phyloP scores from a whole-genome alignment of 2,113 vertebrate genomes.

The Aptenodytes patagonicus region DNA sequence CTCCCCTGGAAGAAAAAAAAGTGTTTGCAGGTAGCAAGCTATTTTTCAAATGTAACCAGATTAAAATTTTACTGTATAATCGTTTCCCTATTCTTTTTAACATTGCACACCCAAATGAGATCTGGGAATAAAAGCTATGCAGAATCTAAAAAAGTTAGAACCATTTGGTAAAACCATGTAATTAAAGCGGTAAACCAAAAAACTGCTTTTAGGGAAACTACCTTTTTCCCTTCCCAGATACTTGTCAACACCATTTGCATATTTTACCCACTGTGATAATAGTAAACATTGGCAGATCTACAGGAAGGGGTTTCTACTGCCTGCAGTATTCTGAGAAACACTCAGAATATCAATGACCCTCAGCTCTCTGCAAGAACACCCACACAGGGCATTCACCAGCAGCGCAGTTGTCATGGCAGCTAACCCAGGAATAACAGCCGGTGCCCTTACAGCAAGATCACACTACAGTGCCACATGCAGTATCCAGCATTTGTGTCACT shows the following conservation, averaged over 20 bases:
- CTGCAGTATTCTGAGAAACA: constrained; percentile 16
- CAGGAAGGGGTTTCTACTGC: background rate
- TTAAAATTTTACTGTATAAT: background rate
- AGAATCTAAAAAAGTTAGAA: background rate
- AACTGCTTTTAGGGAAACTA: background rate
- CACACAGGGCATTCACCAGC: background rate
- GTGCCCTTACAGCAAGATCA: constrained; percentile 16
- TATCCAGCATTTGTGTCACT: background rate
- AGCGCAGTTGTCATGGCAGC: constrained; percentile 69
- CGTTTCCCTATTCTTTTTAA: background rate
- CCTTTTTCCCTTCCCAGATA: background rate
- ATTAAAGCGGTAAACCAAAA: background rate
- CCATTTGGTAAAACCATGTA: background rate
- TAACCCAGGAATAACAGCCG: constrained; percentile 23
- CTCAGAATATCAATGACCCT: constrained; percentile 52
- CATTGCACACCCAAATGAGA: background rate
- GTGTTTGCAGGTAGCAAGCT: background rate
- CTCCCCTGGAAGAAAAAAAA: background rate
- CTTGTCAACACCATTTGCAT: background rate
- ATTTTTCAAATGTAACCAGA: fast-evolving
- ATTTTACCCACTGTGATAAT: background rate
- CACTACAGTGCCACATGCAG: background rate
- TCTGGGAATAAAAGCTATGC: background rate
- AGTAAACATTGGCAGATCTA: constrained; percentile 16
- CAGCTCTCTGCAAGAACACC: constrained; percentile 20